phyloP scores from a whole-genome alignment of 2,113 vertebrate genomes.

The Corythoichthys intestinalis region DNA sequence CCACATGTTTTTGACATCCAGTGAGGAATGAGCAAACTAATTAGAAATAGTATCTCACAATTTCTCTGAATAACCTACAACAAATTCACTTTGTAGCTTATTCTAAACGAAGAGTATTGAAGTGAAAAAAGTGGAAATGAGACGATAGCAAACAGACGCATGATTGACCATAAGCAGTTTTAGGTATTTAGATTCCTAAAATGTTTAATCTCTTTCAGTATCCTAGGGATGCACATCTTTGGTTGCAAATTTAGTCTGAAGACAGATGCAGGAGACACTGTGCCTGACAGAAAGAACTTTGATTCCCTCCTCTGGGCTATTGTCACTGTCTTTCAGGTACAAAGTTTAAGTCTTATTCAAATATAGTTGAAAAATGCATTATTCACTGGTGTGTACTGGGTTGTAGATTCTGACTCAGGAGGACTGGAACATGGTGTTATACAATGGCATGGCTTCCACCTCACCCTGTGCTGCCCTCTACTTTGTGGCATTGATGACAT shows the following conservation, averaged over 20 bases:
- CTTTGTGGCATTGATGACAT: conserved; percentile 97
- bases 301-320: conserved; percentile 98
- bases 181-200: neutral
- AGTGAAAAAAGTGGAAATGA: neutral
- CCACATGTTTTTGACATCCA: neutral
- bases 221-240: conserved; percentile 98
- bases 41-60: no score
- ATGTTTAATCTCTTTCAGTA: conserved; percentile 69
- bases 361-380: neutral
- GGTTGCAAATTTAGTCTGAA: conserved; percentile 98
- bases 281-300: conserved; percentile 97
- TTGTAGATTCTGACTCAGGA: conserved; percentile 94
- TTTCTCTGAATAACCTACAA: no score
- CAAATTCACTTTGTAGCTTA: no score
- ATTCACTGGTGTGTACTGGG: conserved; percentile 8
- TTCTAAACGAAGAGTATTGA: no score
- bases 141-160: neutral
- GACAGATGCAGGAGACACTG: conserved; percentile 92
- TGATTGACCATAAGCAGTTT: neutral
- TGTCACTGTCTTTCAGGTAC: conserved; percentile 94
- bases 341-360: neutral
- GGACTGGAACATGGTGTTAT: conserved; percentile 97
- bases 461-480: conserved; percentile 94
- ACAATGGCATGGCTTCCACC: conserved; percentile 94
- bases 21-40: no score